Evolutionary conservation across 2,888 invertebrate species (phyloP).

Genomic region (Cerceris ruficornis): DNA sequence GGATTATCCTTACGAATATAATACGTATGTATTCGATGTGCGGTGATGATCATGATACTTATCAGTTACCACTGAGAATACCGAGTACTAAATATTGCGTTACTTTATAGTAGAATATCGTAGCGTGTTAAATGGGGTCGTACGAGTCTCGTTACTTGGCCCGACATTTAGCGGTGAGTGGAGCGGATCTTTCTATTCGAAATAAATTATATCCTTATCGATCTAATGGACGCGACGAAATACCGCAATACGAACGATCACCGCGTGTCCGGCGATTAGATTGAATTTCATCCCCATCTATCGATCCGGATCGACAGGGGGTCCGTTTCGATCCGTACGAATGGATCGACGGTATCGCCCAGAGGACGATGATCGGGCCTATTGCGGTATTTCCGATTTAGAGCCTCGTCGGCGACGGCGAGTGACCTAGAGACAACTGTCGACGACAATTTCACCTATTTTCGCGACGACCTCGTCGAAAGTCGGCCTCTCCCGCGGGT

Average conservation of each 20-base stretch:
- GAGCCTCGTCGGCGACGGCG: constrained; percentile 47
- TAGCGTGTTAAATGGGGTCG: constrained; percentile 56
- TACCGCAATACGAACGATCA: constrained; percentile 64
- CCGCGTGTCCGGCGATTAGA: constrained; percentile 32
- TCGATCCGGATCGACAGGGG: no score
- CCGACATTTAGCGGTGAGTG: constrained; percentile 54
- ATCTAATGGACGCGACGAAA: constrained; percentile 74
- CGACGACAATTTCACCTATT: constrained; percentile 82
- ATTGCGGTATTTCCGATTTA: constrained; percentile 52
- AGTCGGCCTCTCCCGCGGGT: constrained; percentile 87
- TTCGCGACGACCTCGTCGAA: constrained; percentile 85
- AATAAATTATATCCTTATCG: constrained; percentile 73
- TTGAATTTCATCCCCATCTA: no score
- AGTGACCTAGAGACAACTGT: constrained; percentile 72
- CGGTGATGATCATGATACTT: constrained; percentile 56
- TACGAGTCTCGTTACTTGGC: constrained; percentile 40
- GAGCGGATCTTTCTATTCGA: constrained; percentile 65
- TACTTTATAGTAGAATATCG: constrained; percentile 57
- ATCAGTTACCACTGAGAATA: constrained; percentile 58
- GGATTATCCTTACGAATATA: constrained; percentile 41
- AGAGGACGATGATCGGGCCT: constrained; percentile 41
- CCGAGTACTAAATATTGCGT: constrained; percentile 67
- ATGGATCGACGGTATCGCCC: background rate
- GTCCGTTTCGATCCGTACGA: background rate
- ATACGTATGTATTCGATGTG: constrained; percentile 64